phyloP scores from a whole-genome alignment of 2,888 invertebrate species.

The Macaria notata region DNA sequence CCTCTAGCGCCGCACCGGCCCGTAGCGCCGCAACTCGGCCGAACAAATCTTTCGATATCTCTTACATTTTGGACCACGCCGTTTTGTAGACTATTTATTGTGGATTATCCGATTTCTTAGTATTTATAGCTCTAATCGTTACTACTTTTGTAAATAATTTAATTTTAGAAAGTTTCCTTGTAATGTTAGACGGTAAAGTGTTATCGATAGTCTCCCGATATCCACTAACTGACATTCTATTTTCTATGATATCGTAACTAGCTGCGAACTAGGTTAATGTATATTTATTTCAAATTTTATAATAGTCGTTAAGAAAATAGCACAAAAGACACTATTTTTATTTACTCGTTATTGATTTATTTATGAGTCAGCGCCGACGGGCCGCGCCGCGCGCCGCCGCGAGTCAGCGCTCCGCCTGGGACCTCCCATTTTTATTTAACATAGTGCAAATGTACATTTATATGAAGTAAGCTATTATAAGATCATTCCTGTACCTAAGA shows the following conservation, averaged over 20 bases:
- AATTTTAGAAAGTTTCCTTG: constrained; percentile 61
- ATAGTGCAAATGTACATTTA: constrained; percentile 75
- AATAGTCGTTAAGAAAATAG: constrained; percentile 59
- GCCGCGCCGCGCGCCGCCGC: too few species aligned
- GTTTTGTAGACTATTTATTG: constrained; percentile 77
- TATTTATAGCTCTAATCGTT: constrained; percentile 75
- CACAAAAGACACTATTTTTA: constrained; percentile 77
- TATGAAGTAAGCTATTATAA: constrained; percentile 62
- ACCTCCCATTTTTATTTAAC: constrained; percentile 56
- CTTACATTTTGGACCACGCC: constrained; percentile 64
- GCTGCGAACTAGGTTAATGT: constrained; percentile 59
- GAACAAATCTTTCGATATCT: constrained; percentile 53
- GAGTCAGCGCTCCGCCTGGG: constrained; percentile 59
- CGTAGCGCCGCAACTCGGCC: constrained; percentile 29
- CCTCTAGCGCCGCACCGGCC: constrained; percentile 30
- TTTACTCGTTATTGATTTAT: constrained; percentile 63
- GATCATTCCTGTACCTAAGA: constrained; percentile 82
- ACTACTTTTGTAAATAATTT: constrained; percentile 75
- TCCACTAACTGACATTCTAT: constrained; percentile 46
- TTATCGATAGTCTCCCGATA: constrained; percentile 47
- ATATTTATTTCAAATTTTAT: constrained; percentile 73
- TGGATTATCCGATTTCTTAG: constrained; percentile 66
- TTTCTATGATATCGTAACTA: constrained; percentile 48
- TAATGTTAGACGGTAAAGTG: constrained; percentile 45
- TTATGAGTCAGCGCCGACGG: constrained; percentile 43